Evolutionary conservation across 2,113 vertebrate species (phyloP).

Genomic region (Blennius ocellaris): DNA sequence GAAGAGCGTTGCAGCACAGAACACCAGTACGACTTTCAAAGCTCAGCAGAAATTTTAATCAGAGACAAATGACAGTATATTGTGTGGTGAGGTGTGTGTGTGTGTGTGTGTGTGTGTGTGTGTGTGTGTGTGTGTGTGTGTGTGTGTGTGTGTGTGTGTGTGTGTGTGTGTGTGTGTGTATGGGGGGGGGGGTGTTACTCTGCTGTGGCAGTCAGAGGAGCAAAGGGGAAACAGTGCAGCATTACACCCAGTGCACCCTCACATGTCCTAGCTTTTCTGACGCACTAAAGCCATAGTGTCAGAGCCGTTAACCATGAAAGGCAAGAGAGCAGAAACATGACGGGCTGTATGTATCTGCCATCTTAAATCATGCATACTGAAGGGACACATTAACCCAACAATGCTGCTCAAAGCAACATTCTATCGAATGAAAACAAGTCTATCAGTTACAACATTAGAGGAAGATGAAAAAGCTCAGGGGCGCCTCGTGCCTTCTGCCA

Average conservation of each 20-base stretch:
- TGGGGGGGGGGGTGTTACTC: no score
- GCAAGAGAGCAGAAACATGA: constrained; percentile 44
- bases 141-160: no score
- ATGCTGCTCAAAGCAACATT: constrained; percentile 76
- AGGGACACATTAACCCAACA: constrained; percentile 67
- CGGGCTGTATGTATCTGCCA: constrained; percentile 57
- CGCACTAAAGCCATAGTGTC: constrained; percentile 17
- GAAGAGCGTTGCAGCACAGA: constrained; percentile 78
- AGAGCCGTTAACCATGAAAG: constrained; percentile 37
- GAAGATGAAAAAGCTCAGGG: constrained; percentile 47
- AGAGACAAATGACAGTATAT: constrained; percentile 80
- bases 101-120: no score
- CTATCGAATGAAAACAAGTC: constrained; percentile 75
- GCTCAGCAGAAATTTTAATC: constrained; percentile 84
- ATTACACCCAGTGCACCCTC: constrained; percentile 12
- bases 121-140: no score
- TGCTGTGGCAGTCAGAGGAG: constrained; percentile 5
- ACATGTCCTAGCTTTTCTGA: no score
- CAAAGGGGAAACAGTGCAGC: constrained; percentile 55
- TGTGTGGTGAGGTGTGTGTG: constrained; percentile 19
- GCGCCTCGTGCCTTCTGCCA: constrained; percentile 62
- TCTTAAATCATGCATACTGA: constrained; percentile 70
- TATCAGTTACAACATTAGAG: constrained; percentile 73
- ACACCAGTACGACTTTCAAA: constrained; percentile 74
- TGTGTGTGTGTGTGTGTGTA: no score